Evolutionary conservation across 2,113 vertebrate genomes (phyloP).

Genomic region (Zingel zingel): DNA sequence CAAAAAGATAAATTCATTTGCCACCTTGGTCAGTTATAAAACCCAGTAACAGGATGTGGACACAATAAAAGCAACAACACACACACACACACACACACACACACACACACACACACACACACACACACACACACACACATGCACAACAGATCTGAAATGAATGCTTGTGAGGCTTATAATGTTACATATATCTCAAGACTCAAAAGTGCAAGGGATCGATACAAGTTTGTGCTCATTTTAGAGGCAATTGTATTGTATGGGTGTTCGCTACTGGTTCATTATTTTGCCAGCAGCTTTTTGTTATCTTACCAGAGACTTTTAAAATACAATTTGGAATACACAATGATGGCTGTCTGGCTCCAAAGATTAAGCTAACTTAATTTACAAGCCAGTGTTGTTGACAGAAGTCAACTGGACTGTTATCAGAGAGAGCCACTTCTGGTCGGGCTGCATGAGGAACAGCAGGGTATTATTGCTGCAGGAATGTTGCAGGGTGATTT

Average conservation of each 20-base stretch:
- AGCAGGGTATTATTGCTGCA: conserved; percentile 2
- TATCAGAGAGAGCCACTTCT: conserved; percentile 31
- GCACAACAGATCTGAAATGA: neutral
- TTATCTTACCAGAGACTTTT: conserved; percentile 20
- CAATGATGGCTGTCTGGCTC: neutral
- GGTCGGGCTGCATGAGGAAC: neutral
- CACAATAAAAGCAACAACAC: neutral
- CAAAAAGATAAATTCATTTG: too few species aligned
- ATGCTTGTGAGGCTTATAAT: neutral
- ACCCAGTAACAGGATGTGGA: neutral
- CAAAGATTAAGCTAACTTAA: conserved; percentile 17
- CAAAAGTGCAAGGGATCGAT: neutral
- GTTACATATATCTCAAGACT: neutral
- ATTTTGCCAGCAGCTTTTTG: neutral
- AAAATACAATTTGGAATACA: neutral
- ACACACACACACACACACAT: too few species aligned
- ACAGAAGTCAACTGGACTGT: conserved; percentile 9
- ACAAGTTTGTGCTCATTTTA: neutral
- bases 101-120: too few species aligned
- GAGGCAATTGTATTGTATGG: neutral
- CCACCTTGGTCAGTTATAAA: too few species aligned
- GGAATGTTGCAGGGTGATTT: neutral
- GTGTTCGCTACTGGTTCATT: neutral
- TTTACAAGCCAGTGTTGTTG: conserved; percentile 24
- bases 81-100: too few species aligned